Percentiles rank a stretch among this genome's conserved stretches.
These are phyloP conservation scores for Atrichornis clamosus DNA, from an alignment of 2,113 vertebrate species.

Conservation along the genomic window DNA sequence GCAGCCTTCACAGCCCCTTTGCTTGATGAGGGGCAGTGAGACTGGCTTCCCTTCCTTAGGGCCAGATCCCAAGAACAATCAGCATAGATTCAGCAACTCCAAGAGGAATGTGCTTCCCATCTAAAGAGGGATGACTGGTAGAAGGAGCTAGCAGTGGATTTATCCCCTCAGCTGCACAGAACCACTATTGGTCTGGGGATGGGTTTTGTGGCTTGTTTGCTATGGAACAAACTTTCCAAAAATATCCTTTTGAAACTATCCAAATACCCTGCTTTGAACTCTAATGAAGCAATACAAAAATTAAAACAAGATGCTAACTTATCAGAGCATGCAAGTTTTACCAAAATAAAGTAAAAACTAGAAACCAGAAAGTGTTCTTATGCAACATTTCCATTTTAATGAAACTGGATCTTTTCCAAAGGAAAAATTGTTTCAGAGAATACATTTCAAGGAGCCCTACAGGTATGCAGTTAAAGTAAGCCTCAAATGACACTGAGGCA, in stretches of 20 bases:
- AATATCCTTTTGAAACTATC: neutral
- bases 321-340: neutral
- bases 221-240: neutral
- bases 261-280: neutral
- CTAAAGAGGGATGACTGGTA: neutral
- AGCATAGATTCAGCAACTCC: neutral
- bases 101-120: rapidly evolving
- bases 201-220: neutral
- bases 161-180: neutral
- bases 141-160: neutral
- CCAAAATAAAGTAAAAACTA: neutral
- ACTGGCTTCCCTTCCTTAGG: neutral
- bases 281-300: neutral
- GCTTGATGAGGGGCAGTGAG: neutral
- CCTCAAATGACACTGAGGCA: neutral
- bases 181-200: neutral
- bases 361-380: neutral
- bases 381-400: neutral
- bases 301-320: neutral
- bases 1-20: neutral
- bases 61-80: neutral
- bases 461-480: neutral
- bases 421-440: neutral
- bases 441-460: neutral
- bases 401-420: neutral